Evolutionary conservation across 2,888 invertebrate genomes (phyloP), one percentile per base, ranked within the genome.

Genomic region (Drosophila percnosoma): DNA sequence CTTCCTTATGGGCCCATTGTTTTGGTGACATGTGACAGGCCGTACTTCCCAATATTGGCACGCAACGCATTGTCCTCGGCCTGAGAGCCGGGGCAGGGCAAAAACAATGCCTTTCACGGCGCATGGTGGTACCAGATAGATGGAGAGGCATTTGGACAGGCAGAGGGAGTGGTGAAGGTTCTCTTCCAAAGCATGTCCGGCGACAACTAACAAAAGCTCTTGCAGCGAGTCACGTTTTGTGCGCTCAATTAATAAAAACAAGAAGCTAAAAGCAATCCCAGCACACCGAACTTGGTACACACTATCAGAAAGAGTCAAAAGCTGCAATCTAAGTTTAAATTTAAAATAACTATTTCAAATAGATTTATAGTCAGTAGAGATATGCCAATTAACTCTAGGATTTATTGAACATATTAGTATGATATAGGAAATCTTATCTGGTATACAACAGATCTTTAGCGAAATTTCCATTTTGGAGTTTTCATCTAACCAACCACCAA

Each of bases 11-110:
- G 54, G 54, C 57, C 68, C 66, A 77, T 73, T 75, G 68, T 73
- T 63, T 73, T 73, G 80, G 81, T 85, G 85, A 85, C 85, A 85
- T 85, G 87, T 90, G 87, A 83, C 78, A 86, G 75, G 84, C 78
- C 65, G 87, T 75, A 82, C 82, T 82, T 70, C 79, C 79, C 82
- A 79, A 74, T 79, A 79, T 79, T 79, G 79, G 82, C 79, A 79
- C 79, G 79, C 55, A 58, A 65, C 31, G 82, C 75, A 70, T 79
- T 82, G 79, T 79, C 42, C 59, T 49, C 51, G 8, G 34, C 21
- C 69, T 65, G 36, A 34, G 40, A 61, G 51, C 63, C 58, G 60
- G 55, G 68, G 60, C 58, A 42, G 58, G 64, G 48, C 68, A 80
- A 73, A 75, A 80, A 82, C 79, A 78, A 79, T 66, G 62, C 36